Evolutionary conservation across 2,113 vertebrate genomes (phyloP), one percentile per base, ranked within the genome.

Genomic region (Cygnus atratus): DNA sequence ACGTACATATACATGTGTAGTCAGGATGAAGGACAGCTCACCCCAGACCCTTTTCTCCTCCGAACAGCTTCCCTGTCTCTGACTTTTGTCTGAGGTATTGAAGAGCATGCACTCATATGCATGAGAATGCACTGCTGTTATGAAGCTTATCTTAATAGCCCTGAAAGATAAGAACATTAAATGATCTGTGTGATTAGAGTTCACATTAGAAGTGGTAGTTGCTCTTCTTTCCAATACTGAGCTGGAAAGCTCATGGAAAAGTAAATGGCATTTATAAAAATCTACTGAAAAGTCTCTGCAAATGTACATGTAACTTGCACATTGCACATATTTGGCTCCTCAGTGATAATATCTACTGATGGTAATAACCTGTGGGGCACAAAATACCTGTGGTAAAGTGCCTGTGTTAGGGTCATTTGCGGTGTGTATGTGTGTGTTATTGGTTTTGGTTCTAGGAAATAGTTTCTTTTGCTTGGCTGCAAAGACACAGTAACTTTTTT

Each of bases 391-490:
- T 44, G 54, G 48, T 80, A 63, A 33, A 65, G 54, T 74, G 46
- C 15, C 41, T 25, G 41, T 68, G 46, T 62, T 68, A 17, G 12
- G 31, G 55, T 61, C 92, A 31, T 92, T 62, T 65, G 35, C 39
- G 31, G 41, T 5, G 26, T 65, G 33, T 59, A 29, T 46, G 44
- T 44, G n/a, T 25, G 11, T 17, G 14, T 10, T 95, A 73, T 87
- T 96, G 77, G 92, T 94, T 96, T 97, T 95, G 95, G 80, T 90
- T 88, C 65, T 86, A 71, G 76, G 65, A 91, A 94, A 50, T 58
- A 75, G 44, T 94, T 95, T 94, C 92, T 95, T 96, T 97, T 94
- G 41, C 85, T 97, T 97, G 87, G 85, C 94, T 96, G 48, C 48
- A 88, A 89, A 54, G 28, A 71, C 55, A 63, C 16, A 82, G 83